These are phyloP conservation scores for Melanerpes formicivorus DNA, from an alignment of 2,113 vertebrate species.

Conservation along the genomic window DNA sequence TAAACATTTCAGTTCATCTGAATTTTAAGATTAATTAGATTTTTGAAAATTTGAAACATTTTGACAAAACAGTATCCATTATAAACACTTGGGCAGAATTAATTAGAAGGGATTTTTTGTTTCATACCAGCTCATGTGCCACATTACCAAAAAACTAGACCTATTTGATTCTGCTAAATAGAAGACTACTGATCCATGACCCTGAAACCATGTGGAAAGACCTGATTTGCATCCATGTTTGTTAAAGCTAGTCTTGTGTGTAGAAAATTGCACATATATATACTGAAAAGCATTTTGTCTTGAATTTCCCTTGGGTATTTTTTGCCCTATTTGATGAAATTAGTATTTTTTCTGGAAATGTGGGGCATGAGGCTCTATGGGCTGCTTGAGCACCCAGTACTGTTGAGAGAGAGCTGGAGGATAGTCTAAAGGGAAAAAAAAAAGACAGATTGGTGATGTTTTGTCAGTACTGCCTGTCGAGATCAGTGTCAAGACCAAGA, in stretches of 20 bases:
- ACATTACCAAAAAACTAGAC: background rate
- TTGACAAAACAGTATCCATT: background rate
- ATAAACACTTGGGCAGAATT: background rate
- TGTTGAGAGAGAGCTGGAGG: background rate
- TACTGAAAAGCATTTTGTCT: conserved; percentile 5
- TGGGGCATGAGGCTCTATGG: background rate
- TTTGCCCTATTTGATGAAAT: conserved; percentile 24
- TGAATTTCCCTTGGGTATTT: background rate
- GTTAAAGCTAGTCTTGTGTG: conserved; percentile 7
- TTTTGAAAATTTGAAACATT: background rate
- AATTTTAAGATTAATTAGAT: background rate
- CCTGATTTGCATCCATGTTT: background rate
- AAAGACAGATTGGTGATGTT: background rate
- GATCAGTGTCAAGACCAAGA: background rate
- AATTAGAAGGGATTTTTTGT: background rate
- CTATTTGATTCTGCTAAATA: background rate
- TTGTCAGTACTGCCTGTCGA: background rate
- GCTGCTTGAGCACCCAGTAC: background rate
- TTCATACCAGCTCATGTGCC: background rate
- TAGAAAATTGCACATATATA: background rate
- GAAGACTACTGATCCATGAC: background rate
- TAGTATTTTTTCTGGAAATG: background rate
- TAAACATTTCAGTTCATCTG: background rate
- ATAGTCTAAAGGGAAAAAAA: background rate
- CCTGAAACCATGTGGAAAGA: background rate